Percentiles rank a stretch among this genome's conserved stretches.
These are phyloP conservation scores for Osedax frankpressi DNA, from an alignment of 2,888 invertebrate species.

Conservation along the genomic window DNA sequence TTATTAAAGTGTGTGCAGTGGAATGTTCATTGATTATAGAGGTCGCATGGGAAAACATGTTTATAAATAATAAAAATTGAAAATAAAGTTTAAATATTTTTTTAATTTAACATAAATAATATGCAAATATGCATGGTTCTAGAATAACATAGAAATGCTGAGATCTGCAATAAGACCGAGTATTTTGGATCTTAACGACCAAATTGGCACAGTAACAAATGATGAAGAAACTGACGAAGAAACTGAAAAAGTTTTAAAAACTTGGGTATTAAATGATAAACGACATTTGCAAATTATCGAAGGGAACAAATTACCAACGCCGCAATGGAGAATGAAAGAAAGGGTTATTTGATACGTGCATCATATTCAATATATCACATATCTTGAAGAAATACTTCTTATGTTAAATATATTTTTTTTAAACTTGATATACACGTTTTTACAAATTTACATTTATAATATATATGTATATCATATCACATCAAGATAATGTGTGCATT, in stretches of 20 bases:
- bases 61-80: no score
- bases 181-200: not conserved
- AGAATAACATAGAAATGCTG: not conserved
- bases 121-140: not conserved
- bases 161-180: not conserved
- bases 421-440: no score
- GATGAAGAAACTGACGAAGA: constrained; percentile 19
- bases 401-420: no score
- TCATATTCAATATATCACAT: not conserved
- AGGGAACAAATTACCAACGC: constrained; percentile 56
- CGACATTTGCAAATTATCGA: constrained; percentile 63
- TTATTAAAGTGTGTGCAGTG: no score
- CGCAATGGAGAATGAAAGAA: constrained; percentile 76
- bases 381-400: no score
- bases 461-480: no score
- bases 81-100: no score
- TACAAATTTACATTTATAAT: no score
- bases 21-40: no score
- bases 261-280: constrained; percentile 60
- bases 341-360: constrained; percentile 31
- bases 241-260: constrained; percentile 35
- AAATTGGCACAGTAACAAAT: not conserved
- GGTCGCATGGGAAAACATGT: no score
- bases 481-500: no score
- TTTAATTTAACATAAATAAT: no score